Evolutionary conservation across 1,140 invertebrate genomes (phyloP).

Genomic region (Nomia melanderi): DNA sequence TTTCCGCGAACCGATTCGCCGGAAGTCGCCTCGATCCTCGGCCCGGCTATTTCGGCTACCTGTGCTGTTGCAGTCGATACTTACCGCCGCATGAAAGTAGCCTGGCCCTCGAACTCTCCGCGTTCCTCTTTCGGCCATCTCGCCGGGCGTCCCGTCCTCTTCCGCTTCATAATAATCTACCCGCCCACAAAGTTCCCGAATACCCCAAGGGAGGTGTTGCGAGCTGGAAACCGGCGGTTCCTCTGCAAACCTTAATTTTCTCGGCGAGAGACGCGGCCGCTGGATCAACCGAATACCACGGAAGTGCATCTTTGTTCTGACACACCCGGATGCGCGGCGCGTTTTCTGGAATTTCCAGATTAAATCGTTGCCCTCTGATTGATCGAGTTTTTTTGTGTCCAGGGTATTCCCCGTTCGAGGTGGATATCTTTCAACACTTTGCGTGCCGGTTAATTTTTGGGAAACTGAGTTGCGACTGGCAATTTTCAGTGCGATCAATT

Average conservation of each 20-base stretch:
- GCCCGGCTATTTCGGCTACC: constrained; percentile 33
- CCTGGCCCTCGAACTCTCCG: no score
- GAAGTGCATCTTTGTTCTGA: background rate
- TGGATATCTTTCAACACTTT: no score
- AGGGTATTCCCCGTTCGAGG: no score
- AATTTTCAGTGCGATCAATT: no score
- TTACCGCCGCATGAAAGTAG: constrained; percentile 6
- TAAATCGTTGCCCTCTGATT: no score
- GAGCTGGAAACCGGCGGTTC: background rate
- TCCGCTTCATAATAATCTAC: constrained; percentile 23
- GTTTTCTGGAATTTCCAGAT: no score
- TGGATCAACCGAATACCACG: background rate
- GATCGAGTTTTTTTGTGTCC: no score
- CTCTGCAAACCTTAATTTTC: constrained; percentile 14
- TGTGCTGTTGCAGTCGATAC: constrained; percentile 50
- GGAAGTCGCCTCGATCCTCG: constrained; percentile 41
- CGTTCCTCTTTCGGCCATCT: background rate
- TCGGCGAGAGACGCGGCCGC: background rate
- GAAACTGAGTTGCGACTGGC: no score
- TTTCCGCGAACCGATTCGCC: constrained; percentile 11
- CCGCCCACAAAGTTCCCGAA: constrained; percentile 8
- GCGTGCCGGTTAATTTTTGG: no score
- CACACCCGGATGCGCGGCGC: background rate
- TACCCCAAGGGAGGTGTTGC: constrained; percentile 28
- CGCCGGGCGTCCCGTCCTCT: background rate